Evolutionary conservation across 2,113 vertebrate genomes (phyloP), one percentile per base, ranked within the genome.

Genomic region (Lonchura striata): DNA sequence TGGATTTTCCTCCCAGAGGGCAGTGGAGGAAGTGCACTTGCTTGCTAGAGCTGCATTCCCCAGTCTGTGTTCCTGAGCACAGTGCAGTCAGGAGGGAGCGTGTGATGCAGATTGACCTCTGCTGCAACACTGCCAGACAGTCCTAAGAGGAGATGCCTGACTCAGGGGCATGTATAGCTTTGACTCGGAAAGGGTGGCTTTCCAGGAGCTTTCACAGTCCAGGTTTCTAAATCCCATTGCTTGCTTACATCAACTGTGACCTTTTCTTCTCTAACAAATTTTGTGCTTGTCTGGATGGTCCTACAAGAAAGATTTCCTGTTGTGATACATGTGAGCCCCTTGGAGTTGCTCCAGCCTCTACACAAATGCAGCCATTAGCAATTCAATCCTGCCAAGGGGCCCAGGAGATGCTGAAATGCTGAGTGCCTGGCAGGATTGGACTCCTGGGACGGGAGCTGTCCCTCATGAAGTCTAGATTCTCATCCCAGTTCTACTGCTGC

Each of bases 1-100:
- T 86, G 88, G 65, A 61, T 94, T 94, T 97, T 92, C 76, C 92
- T 88, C 93, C 96, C 92, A 93, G 92, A 93, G 95, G 95, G 41
- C 18, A 96, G 69, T 11, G 1, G 69, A 84, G 86, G 93, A 92
- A 94, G 61, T 84, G 86, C 95, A 96, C 83, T 54, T 75, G n/a
- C 59, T 69, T 74, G 82, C 28, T 30, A 39, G 85, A 95, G 69
- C 94, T 96, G 95, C 94, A 81, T 92, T 96, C 82, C 56, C 80
- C 83, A 27, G 77, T 56, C 82, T 88, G 70, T 83, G 10, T 42
- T 88, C 28, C 60, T 68, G 41, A 72, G 92, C 35, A 1, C 56
- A 23, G 69, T 30, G n/a, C 56, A n/a, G 89, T 59, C 82, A 37
- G 76, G 24, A 68, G 80, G 30, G 49, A 88, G n/a, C 3, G 9